Base-by-base conservation (phyloP, 2,113 vertebrate genomes). In the Macrotis lagotis region DNA sequence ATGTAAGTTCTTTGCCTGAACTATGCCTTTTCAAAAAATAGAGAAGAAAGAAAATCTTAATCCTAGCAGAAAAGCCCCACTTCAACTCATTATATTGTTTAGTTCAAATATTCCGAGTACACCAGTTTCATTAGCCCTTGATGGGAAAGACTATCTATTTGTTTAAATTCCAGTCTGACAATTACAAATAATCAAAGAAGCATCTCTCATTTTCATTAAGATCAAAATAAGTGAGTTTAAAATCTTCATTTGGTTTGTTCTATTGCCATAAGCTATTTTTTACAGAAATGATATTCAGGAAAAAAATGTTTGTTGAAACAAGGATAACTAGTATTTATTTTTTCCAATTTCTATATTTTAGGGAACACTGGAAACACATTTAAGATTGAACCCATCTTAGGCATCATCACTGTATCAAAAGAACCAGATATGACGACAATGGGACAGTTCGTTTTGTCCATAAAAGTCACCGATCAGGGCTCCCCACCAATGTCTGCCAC, bases 351-450 rank as follows among this genome's bases (percentile, higher is more conserved):
- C 97, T 98, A 1, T 98, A 1, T 98, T 98, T 94, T 98, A 99
- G 99, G 99, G 50, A 99, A 99, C 97, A 99, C 99, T 0, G 99
- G 99, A 89, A 99, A 99, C 97, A 98, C 99, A 0, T 99, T 99
- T 98, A 98, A 98, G 97, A 99, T 99, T 0, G 99, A 99, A 96
- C 99, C 99, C 16, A 98, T 99, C 97, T 98, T 99, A 96, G 99
- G 99, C 50, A 99, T 99, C 97, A 99, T 99, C 94, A 99, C 99
- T 0, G 97, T 99, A 95, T 98, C 99, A 90, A 99, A 99, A 96
- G 99, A 99, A 92, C 98, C 99, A 96, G 99, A 99, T 96, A 98
- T 99, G 96, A 98, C 98, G 0, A 98, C 98, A 25, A 99, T 99
- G 93, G 99, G 99, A 83, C 99, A 99, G 94, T 99, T 99, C 96